Percentiles rank a stretch among this genome's conserved stretches.
phyloP scores from a whole-genome alignment of 2,888 invertebrate genomes.

The Hirtodrosophila trivittata region DNA sequence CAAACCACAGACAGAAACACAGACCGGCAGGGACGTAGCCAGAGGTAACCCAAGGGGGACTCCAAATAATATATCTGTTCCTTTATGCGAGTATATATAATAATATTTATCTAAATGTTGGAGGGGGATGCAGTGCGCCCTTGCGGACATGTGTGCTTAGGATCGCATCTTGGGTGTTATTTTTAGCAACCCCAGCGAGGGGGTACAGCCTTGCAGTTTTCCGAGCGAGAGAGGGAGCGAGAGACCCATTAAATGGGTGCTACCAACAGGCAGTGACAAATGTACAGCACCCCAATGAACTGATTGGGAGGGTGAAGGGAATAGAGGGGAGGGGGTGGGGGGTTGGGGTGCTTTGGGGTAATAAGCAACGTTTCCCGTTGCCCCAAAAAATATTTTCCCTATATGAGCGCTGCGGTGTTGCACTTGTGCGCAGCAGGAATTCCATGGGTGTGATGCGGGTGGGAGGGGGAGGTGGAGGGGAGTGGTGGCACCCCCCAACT shows the following conservation, averaged over 20 bases:
- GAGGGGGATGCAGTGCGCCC: too few species aligned
- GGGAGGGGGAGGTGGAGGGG: not conserved
- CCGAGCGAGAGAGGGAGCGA: too few species aligned
- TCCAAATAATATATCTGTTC: too few species aligned
- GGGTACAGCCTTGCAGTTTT: conserved; percentile 8
- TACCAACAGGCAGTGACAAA: conserved; percentile 19
- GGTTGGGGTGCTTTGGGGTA: conserved; percentile 8
- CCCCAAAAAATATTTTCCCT: conserved; percentile 5
- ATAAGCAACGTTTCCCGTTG: conserved; percentile 16
- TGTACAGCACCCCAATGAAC: conserved; percentile 4
- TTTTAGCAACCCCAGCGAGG: conserved; percentile 7
- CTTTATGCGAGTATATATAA: too few species aligned
- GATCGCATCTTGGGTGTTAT: not conserved
- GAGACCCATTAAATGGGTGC: conserved; percentile 8
- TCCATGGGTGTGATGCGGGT: not conserved
- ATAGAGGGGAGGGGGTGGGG: too few species aligned
- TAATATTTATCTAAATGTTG: too few species aligned
- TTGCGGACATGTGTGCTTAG: not conserved
- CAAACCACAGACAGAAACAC: too few species aligned
- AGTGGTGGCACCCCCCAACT: not conserved
- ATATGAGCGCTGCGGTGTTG: conserved; percentile 21
- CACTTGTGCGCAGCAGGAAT: conserved; percentile 39
- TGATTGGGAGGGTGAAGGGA: not conserved
- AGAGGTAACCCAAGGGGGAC: too few species aligned
- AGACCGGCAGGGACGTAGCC: too few species aligned